A percentile compares a stretch with the other conserved stretches of the same genome.
phyloP scores from a whole-genome alignment of 2,888 invertebrate genomes.

The Coleophora deauratella region DNA sequence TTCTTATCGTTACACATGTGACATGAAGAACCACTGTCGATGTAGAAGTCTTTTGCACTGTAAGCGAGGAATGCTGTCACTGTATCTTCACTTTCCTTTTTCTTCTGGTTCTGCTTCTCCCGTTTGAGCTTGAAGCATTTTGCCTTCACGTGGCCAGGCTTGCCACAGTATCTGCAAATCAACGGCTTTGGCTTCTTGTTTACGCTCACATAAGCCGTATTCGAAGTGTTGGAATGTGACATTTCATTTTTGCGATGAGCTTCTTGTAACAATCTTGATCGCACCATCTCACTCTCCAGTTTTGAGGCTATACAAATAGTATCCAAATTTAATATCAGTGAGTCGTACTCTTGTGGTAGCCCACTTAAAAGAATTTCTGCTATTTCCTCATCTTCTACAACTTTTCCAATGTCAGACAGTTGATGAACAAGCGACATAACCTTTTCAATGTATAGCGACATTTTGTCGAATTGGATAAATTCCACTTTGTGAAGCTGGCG shows the following conservation, averaged over 20 bases:
- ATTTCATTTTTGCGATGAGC: background rate
- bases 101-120: no score
- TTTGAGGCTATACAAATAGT: background rate
- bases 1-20: no score
- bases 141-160: background rate
- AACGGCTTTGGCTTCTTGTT: no score
- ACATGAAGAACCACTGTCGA: no score
- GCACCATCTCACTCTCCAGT: background rate
- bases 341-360: no score
- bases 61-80: no score
- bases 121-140: no score
- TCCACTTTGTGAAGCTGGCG: slow-evolving; percentile 8
- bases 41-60: no score
- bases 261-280: background rate
- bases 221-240: background rate
- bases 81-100: no score
- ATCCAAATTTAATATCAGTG: background rate
- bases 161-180: background rate
- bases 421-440: slow-evolving; percentile 8
- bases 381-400: slow-evolving; percentile 1
- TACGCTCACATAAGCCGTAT: background rate
- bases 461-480: background rate
- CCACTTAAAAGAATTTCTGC: no score
- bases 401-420: slow-evolving; percentile 6
- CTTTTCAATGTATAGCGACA: slow-evolving; percentile 5